phyloP scores from a whole-genome alignment of 1,140 invertebrate species.

The Neuroterus valhalla region DNA sequence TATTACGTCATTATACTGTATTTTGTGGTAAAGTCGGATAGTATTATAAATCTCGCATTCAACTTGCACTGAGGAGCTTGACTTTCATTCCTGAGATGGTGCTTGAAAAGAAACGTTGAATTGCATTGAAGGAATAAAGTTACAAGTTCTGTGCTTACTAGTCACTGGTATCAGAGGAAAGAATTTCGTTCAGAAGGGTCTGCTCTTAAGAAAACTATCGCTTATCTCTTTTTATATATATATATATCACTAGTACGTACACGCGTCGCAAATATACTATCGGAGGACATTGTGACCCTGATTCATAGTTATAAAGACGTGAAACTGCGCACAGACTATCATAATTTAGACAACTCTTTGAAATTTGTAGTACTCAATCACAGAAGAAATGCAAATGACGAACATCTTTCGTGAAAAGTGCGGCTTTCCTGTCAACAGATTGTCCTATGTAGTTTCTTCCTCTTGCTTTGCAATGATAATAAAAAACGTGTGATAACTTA shows the following conservation, averaged over 20 bases:
- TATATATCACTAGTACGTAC: slow-evolving; percentile 20
- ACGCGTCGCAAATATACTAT: slow-evolving; percentile 23
- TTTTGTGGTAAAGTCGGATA: slow-evolving; percentile 60
- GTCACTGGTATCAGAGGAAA: slow-evolving; percentile 19
- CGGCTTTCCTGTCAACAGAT: slow-evolving; percentile 45
- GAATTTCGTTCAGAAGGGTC: background rate
- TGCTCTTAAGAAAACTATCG: background rate
- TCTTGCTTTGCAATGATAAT: background rate
- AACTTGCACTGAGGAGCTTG: slow-evolving; percentile 34
- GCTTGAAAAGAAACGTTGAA: slow-evolving; percentile 27
- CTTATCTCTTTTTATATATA: background rate
- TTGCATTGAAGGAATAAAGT: background rate
- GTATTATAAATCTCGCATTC: slow-evolving; percentile 56
- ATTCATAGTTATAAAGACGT: slow-evolving; percentile 18
- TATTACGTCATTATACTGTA: slow-evolving; percentile 52
- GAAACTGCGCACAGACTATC: slow-evolving; percentile 13
- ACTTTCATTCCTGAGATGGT: slow-evolving; percentile 41
- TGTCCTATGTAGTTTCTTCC: slow-evolving; percentile 43
- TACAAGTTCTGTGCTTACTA: slow-evolving; percentile 12
- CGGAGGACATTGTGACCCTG: slow-evolving; percentile 26
- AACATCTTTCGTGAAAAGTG: slow-evolving; percentile 38
- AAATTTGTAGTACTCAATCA: slow-evolving; percentile 22
- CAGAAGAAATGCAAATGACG: slow-evolving; percentile 15
- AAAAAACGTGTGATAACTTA: slow-evolving; percentile 3
- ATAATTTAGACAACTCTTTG: slow-evolving; percentile 12